Conservation (phyloP, 2,113 vertebrate species). For the Coptodon rendalli region DNA sequence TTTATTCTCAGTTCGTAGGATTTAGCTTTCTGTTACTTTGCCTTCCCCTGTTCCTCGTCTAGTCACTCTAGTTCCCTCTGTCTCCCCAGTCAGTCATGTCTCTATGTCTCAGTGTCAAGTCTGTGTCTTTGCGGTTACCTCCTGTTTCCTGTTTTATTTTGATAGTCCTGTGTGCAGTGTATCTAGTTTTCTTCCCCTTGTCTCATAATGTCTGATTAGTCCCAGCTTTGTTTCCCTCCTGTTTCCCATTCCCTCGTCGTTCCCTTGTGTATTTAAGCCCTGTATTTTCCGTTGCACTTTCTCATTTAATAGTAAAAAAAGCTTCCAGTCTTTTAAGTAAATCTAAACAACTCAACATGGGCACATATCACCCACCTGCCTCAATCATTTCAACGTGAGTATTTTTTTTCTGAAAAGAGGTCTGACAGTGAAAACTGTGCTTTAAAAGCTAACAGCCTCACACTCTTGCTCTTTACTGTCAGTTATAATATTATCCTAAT, state of each 20-base stretch:
- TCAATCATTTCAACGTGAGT: not conserved
- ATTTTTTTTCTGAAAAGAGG: not conserved
- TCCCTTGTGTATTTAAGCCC: not conserved
- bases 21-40: not conserved
- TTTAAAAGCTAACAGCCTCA: not conserved
- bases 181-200: not conserved
- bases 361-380: not conserved
- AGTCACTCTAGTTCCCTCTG: not conserved
- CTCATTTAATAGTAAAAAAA: not conserved
- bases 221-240: not conserved
- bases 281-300: not conserved
- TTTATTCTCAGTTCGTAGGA: not conserved
- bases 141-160: not conserved
- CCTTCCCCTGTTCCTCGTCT: not conserved
- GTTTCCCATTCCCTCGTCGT: not conserved
- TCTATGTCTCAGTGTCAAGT: not conserved
- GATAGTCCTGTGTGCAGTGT: not conserved
- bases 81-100: not conserved
- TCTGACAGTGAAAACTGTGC: not conserved
- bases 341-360: not conserved
- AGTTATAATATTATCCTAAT: not conserved
- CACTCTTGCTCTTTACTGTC: not conserved
- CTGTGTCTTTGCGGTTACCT: not conserved
- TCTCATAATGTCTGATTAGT: not conserved
- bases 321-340: not conserved